Evolutionary conservation across 2,113 vertebrate species (phyloP).

Genomic region (Odobenus rosmarus): DNA sequence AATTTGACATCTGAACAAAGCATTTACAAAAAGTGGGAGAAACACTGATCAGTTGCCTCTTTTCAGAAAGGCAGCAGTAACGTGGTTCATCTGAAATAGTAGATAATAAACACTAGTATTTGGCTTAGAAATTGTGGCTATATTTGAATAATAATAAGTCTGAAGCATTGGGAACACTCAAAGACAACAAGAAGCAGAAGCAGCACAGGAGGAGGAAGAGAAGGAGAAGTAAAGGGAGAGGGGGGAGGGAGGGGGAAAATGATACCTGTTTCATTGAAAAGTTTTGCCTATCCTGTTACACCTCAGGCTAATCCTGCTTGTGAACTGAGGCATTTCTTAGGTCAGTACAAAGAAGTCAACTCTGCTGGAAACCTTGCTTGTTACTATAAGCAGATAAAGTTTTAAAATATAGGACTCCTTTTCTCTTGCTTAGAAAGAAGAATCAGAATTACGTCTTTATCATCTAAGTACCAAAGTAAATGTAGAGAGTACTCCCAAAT

Average conservation of each 20-base stretch:
- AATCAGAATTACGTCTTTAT: not conserved
- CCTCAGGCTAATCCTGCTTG: not conserved
- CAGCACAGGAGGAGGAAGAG: not conserved
- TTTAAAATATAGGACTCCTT: not conserved
- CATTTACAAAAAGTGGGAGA: not conserved
- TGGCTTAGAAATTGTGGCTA: not conserved
- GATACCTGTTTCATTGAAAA: not conserved
- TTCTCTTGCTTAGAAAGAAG: constrained; percentile 35
- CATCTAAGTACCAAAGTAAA: not conserved
- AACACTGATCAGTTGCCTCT: not conserved
- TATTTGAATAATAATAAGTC: not conserved
- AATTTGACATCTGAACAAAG: not conserved
- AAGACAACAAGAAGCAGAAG: not conserved
- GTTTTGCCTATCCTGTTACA: not conserved
- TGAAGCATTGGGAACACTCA: not conserved
- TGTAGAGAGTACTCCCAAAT: not conserved
- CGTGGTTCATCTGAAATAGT: not conserved
- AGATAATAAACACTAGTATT: not conserved
- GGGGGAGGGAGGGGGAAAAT: not conserved
- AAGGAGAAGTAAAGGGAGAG: not conserved
- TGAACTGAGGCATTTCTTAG: not conserved
- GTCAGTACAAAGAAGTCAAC: not conserved
- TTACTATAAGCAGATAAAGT: not conserved
- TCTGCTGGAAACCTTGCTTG: not conserved
- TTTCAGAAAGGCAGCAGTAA: not conserved